These are phyloP conservation scores for Nannobrachium achirus DNA, from an alignment of 2,113 vertebrate species.

Conservation along the genomic window DNA sequence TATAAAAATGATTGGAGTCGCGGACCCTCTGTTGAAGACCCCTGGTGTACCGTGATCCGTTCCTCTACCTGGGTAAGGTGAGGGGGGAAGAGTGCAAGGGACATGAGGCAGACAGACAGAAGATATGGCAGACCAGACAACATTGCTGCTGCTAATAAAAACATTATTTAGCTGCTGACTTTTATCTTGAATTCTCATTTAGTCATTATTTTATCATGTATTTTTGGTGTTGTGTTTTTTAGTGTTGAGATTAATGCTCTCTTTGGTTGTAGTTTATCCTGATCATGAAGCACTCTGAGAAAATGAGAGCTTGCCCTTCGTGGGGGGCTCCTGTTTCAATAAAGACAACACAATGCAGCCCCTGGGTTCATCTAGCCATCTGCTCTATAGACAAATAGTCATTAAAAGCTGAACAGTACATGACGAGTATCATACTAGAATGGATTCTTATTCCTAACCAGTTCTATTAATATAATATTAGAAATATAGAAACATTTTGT, in stretches of 20 bases:
- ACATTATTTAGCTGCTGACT: slow-evolving; percentile 39
- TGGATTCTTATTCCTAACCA: no score
- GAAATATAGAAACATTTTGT: no score
- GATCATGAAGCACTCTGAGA: slow-evolving; percentile 15
- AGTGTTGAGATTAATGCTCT: slow-evolving; percentile 12
- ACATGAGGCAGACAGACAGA: slow-evolving; percentile 34
- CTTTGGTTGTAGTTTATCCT: slow-evolving; percentile 1
- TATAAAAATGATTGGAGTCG: no score
- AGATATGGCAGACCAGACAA: slow-evolving; percentile 37
- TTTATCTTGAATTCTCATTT: slow-evolving; percentile 32
- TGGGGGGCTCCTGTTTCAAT: background rate
- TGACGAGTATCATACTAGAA: no score
- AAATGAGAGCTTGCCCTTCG: background rate
- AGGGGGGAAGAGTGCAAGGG: no score
- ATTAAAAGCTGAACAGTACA: no score
- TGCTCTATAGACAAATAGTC: background rate
- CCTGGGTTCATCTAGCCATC: background rate
- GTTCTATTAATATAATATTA: no score
- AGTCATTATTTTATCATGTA: slow-evolving; percentile 27
- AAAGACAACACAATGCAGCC: background rate
- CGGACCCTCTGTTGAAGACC: slow-evolving; percentile 3
- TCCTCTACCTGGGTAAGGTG: no score
- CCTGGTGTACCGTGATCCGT: slow-evolving; percentile 10
- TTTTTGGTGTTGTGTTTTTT: no score
- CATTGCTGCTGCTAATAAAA: slow-evolving; percentile 50